A percentile compares a stretch with the other conserved stretches of the same genome.
Conservation (phyloP, 2,797 vertebrate species). For the Anabacerthia variegaticeps region DNA sequence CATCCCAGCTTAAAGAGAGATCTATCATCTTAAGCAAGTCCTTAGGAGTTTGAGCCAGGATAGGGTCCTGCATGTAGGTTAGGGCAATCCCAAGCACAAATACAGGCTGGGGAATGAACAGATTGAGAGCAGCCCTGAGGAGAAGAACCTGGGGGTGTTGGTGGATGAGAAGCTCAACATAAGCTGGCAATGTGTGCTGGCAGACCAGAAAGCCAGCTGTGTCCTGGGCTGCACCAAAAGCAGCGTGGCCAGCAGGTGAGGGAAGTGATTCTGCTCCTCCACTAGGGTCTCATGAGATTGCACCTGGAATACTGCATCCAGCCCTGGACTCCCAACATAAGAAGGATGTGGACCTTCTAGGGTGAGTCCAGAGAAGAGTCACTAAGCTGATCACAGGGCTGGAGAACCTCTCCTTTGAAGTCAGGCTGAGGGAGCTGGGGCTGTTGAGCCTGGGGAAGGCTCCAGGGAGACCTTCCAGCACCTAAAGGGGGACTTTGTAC, state of each 20-base stretch:
- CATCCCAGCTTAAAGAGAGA: neutral
- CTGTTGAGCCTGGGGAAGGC: neutral
- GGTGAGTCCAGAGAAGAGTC: neutral
- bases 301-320: neutral
- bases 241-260: neutral
- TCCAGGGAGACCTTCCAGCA: neutral
- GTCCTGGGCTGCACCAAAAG: neutral
- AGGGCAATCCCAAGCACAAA: neutral
- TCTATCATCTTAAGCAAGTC: neutral
- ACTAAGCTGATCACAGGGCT: neutral
- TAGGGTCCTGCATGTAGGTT: neutral
- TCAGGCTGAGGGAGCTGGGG: neutral
- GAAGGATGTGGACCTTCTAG: neutral
- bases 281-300: neutral
- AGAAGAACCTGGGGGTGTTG: neutral
- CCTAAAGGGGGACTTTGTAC: neutral
- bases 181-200: accelerated
- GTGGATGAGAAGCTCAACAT: neutral
- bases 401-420: neutral
- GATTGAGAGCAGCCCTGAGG: neutral
- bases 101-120: neutral
- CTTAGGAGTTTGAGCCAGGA: neutral
- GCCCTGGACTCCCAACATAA: neutral
- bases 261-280: neutral
- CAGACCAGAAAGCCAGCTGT: neutral